These are phyloP conservation scores for Athrips mouffetella DNA, from an alignment of 2,888 invertebrate species.

Conservation along the genomic window DNA sequence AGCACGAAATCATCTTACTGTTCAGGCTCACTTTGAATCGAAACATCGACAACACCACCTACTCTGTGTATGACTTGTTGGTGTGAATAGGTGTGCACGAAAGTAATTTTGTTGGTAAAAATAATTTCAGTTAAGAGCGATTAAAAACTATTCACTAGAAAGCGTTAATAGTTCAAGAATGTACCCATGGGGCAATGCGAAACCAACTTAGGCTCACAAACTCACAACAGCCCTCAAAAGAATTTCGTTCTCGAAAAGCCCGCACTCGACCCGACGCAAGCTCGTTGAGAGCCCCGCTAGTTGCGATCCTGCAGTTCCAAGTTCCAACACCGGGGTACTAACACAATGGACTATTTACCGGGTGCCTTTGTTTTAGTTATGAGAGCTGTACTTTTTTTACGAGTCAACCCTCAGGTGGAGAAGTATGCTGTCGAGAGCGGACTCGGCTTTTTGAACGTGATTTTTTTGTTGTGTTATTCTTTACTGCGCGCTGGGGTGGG, in stretches of 20 bases:
- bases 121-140: neutral
- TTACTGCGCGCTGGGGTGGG: neutral
- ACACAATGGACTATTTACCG: constrained; percentile 67
- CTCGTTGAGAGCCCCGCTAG: constrained; percentile 3
- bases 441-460: constrained; percentile 32
- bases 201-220: constrained; percentile 1
- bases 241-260: constrained; percentile 4
- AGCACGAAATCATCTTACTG: too few relatives aligned
- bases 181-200: neutral
- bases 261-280: neutral
- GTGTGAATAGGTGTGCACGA: neutral
- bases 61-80: too few relatives aligned
- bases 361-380: constrained; percentile 51
- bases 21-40: too few relatives aligned
- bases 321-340: constrained; percentile 15
- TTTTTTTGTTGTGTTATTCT: constrained; percentile 26
- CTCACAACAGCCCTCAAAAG: constrained; percentile 1
- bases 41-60: too few relatives aligned
- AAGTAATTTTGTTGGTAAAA: too few relatives aligned
- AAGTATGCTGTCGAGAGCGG: constrained; percentile 12
- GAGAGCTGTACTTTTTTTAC: constrained; percentile 32
- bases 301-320: neutral
- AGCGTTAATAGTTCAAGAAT: neutral
- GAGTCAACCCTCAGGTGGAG: constrained; percentile 30
- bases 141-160: neutral